Conservation (phyloP, 37 sponge, comb jelly and placozoan species). For the Ephydatia muelleri region DNA sequence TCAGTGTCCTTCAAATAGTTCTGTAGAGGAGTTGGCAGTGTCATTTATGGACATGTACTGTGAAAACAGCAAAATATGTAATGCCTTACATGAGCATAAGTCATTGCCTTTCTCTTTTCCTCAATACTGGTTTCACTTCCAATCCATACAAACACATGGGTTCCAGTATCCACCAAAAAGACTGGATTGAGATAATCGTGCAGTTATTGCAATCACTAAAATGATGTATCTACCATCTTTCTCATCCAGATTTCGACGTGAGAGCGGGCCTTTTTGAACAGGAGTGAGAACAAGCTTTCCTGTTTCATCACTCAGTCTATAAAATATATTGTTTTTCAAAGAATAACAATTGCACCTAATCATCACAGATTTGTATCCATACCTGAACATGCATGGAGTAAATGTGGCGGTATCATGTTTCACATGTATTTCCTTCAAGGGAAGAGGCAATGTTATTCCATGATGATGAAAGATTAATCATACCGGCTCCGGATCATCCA, state of each 20-base stretch:
- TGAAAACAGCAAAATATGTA: not conserved
- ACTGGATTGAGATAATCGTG: conserved; percentile 1
- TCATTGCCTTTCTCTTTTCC: conserved; percentile 34
- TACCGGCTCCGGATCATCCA: not conserved
- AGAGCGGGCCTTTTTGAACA: conserved; percentile 36
- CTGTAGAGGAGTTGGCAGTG: conserved; percentile 8
- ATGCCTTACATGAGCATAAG: conserved; percentile 37
- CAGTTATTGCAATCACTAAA: not conserved
- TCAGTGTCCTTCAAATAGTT: conserved; percentile 86
- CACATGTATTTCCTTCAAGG: not conserved
- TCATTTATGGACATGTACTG: not conserved
- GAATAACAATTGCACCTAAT: too few species aligned
- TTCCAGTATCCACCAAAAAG: conserved; percentile 48
- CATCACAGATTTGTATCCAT: too few species aligned
- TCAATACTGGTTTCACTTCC: conserved; percentile 32
- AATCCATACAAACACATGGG: conserved; percentile 51
- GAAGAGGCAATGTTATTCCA: not conserved
- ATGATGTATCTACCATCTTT: conserved; percentile 52
- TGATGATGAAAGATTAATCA: not conserved
- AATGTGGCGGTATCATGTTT: not conserved
- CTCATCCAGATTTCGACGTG: conserved; percentile 50
- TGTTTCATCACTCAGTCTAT: conserved; percentile 80
- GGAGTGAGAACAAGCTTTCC: conserved; percentile 53
- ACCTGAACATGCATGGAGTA: not conserved
- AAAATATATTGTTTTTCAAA: not conserved